Evolutionary conservation across 2,888 invertebrate species (phyloP), one percentile per base, ranked within the genome.

Genomic region (Cosmorhoe ocellata): DNA sequence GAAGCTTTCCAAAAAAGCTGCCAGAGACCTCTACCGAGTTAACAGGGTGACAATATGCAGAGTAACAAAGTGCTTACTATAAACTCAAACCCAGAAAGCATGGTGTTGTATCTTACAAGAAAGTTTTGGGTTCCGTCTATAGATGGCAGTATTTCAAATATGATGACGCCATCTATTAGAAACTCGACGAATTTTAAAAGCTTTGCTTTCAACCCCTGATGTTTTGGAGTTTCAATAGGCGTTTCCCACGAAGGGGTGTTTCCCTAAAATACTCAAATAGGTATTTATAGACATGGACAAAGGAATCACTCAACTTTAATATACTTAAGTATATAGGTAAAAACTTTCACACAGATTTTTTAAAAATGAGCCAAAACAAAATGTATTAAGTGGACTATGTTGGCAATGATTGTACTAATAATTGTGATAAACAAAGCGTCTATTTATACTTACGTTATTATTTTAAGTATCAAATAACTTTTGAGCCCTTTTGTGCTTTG

Each of bases 241-340:
- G 82, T 76, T 66, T 66, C 74, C 76, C 61, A 55, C 36, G 56
- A 63, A 77, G 76, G 79, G 82, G 83, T 77, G 81, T 78, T 72
- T 64, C 75, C 73, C 73, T 66, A 61, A 68, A 65, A 59, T 58
- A 63, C 54, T 40, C 28, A 43, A 59, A 62, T 74, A 72, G 71
- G 71, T 71, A 74, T 68, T 58, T 64, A 64, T 51, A 45, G 52
- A 51, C 11, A 7, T 34, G 24, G n/a, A 18, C n/a, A n/a, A n/a
- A n/a, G n/a, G n/a, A n/a, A n/a, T n/a, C n/a, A n/a, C n/a, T n/a
- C n/a, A n/a, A n/a, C n/a, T n/a, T n/a, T n/a, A n/a, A n/a, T n/a
- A n/a, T n/a, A n/a, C n/a, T n/a, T n/a, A n/a, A n/a, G n/a, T n/a
- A n/a, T n/a, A n/a, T n/a, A n/a, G n/a, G n/a, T n/a, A n/a, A n/a